Evolutionary conservation across 2,113 vertebrate species (phyloP), one percentile per base, ranked within the genome.

Genomic region (Acrocephalus kingi): DNA sequence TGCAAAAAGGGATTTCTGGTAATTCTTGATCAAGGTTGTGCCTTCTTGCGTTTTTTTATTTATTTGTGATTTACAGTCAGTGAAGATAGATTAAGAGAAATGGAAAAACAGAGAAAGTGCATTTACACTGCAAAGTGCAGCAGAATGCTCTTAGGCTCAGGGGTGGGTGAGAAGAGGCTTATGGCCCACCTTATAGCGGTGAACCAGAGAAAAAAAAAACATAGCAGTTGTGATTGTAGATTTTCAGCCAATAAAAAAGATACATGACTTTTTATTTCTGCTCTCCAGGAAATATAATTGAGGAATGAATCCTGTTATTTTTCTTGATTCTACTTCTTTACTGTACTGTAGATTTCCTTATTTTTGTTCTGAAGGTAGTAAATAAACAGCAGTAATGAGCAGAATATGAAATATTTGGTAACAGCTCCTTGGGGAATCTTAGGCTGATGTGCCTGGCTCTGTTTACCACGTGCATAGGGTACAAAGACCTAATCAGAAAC

Each of bases 341-440:
- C 52, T 58, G 63, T 66, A 62, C 51, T 4, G 15, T 86, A 90
- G 55, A 83, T 77, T 94, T 84, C 77, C 52, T 87, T 81, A 51
- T 89, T 94, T 94, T 90, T 81, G 68, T 95, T 96, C 73, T 73
- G 72, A 86, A 94, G 77, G 48, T 37, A 89, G 86, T 95, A 97
- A 97, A 95, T 92, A 95, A 94, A 95, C 80, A 96, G 69, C 58
- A 87, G 74, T 92, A 93, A 96, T 79, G 83, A 97, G 54, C 19
- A 89, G 72, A 90, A 87, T 80, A 84, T 88, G 73, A 92, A 94
- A 68, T 90, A 93, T 90, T 80, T 86, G 80, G 81, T 92, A 95
- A 87, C 10, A 75, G 68, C 35, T 94, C 82, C 77, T 90, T 58
- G 31, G 90, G 91, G 85, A 48, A 74, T 82, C 81, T 94, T 88